phyloP scores from a whole-genome alignment of 1,140 invertebrate genomes.

The Myzus persicae region DNA sequence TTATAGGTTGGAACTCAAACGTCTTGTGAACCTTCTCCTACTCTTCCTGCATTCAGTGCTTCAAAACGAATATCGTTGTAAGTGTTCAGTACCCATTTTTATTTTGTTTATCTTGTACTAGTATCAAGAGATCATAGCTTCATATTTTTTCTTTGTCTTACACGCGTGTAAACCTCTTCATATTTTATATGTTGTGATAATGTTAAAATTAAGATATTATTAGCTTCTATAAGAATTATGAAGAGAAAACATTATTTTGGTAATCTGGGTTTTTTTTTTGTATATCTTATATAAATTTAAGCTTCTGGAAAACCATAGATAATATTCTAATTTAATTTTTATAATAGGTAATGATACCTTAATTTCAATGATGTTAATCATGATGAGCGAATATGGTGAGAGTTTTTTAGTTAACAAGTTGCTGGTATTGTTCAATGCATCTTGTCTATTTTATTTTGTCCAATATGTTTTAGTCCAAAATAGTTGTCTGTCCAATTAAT shows the following conservation, averaged over 20 bases:
- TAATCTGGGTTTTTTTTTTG: too few relatives aligned
- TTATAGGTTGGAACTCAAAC: constrained; percentile 62
- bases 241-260: too few relatives aligned
- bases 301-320: too few relatives aligned
- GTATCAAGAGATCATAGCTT: not conserved
- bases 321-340: too few relatives aligned
- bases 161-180: not conserved
- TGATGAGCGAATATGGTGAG: too few relatives aligned
- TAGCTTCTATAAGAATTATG: too few relatives aligned
- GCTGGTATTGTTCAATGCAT: not conserved
- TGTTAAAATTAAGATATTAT: too few relatives aligned
- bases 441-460: not conserved
- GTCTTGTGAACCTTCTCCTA: constrained; percentile 60
- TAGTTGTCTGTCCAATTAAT: not conserved
- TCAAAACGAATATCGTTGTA: constrained; percentile 61
- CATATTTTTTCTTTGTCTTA: not conserved
- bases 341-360: too few relatives aligned
- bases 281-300: too few relatives aligned
- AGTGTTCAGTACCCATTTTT: constrained; percentile 52
- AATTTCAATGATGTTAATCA: too few relatives aligned
- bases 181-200: not conserved
- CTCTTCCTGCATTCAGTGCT: constrained; percentile 59
- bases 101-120: not conserved
- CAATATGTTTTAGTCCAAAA: not conserved
- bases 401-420: not conserved